phyloP scores from a whole-genome alignment of 2,797 vertebrate species.

The Platyrinchus mystaceus region DNA sequence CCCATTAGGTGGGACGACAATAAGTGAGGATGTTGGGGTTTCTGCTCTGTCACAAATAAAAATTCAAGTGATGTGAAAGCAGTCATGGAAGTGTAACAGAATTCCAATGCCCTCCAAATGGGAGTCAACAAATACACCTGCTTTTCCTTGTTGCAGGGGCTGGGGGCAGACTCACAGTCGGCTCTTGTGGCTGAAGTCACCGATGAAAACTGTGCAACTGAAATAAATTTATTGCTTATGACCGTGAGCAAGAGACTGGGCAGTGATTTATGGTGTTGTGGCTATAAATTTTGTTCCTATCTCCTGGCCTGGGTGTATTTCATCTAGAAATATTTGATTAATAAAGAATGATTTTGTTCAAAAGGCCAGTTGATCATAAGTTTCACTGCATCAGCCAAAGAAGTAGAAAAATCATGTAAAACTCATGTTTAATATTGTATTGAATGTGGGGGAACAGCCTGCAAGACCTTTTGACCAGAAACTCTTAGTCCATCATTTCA shows the following conservation, averaged over 20 bases:
- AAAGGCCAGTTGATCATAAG: background rate
- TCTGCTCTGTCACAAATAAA: background rate
- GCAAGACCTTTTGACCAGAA: background rate
- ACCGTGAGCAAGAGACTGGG: background rate
- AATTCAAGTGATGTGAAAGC: background rate
- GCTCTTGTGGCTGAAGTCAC: background rate
- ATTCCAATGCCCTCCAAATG: background rate
- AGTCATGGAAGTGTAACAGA: background rate
- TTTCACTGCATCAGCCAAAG: background rate
- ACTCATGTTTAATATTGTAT: background rate
- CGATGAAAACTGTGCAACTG: background rate
- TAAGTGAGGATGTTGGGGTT: background rate
- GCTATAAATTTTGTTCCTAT: constrained; percentile 17
- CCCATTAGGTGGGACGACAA: background rate
- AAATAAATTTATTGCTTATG: constrained; percentile 6
- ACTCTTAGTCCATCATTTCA: background rate
- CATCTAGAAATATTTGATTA: background rate
- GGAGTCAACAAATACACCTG: background rate
- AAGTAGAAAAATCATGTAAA: background rate
- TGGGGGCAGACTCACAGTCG: background rate
- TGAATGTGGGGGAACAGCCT: background rate
- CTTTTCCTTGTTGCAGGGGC: background rate
- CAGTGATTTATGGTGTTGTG: background rate
- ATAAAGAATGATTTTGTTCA: background rate
- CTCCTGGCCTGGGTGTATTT: constrained; percentile 22